Conservation (phyloP, 2,113 vertebrate species). For the Oreochromis tanganicae region DNA sequence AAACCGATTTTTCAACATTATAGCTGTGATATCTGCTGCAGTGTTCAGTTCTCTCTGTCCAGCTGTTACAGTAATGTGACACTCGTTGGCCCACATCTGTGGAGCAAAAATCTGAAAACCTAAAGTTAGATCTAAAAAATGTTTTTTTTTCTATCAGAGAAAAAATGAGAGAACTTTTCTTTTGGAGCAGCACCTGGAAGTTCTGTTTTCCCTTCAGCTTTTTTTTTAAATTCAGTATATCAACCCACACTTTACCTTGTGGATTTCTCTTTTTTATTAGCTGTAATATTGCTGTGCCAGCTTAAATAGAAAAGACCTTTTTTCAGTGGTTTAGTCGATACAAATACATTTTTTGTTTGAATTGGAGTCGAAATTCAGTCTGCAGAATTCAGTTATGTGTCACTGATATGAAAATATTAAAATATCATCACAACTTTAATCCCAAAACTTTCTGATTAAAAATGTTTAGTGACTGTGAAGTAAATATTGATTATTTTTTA, state of each 20-base stretch:
- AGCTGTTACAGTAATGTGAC: background rate
- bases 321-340: background rate
- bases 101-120: background rate
- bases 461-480: background rate
- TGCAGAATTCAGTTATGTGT: background rate
- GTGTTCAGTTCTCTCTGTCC: background rate
- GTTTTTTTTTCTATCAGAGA: background rate
- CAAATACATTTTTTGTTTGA: background rate
- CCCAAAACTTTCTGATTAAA: background rate
- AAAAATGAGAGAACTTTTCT: background rate
- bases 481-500: accelerated
- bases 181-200: background rate
- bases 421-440: background rate
- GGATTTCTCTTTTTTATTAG: background rate
- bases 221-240: background rate
- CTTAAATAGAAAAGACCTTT: background rate
- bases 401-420: background rate
- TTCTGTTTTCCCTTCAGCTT: background rate
- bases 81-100: background rate
- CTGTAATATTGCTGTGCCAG: background rate
- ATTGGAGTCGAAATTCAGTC: background rate
- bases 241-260: background rate
- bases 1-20: accelerated
- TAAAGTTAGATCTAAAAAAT: background rate
- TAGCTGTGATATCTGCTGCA: accelerated